These are phyloP conservation scores for Aphelinus certus DNA, from an alignment of 1,140 invertebrate species.

Conservation along the genomic window DNA sequence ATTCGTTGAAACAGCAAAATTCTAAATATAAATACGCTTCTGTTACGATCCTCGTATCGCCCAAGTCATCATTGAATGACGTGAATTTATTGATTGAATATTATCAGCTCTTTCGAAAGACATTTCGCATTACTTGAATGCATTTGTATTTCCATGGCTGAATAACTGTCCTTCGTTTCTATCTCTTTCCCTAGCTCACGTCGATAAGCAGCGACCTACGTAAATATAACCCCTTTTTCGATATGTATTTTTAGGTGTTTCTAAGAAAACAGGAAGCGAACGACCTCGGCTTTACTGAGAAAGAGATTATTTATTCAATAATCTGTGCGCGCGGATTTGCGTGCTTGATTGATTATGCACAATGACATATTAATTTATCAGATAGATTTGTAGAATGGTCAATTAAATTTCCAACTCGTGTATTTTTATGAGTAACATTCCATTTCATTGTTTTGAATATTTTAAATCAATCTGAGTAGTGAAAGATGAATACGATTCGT, in stretches of 20 bases:
- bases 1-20: no score
- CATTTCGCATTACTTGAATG: slow-evolving; percentile 6
- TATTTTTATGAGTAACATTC: no score
- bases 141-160: background rate
- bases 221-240: slow-evolving; percentile 27
- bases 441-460: no score
- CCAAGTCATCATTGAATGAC: slow-evolving; percentile 12
- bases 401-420: no score
- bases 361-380: background rate
- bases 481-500: no score
- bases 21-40: no score
- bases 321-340: background rate
- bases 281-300: slow-evolving; percentile 20
- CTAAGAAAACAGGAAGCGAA: slow-evolving; percentile 15
- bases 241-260: slow-evolving; percentile 33
- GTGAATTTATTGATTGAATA: background rate
- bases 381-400: no score
- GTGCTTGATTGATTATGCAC: background rate
- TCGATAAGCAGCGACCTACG: slow-evolving; percentile 2
- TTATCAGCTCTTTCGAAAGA: background rate
- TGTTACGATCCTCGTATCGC: background rate
- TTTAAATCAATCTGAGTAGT: no score
- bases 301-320: slow-evolving; percentile 27
- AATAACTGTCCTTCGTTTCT: no score
- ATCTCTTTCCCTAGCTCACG: background rate